Base-by-base conservation (phyloP, 2,888 invertebrate genomes). In the Drosophila leonis region DNA sequence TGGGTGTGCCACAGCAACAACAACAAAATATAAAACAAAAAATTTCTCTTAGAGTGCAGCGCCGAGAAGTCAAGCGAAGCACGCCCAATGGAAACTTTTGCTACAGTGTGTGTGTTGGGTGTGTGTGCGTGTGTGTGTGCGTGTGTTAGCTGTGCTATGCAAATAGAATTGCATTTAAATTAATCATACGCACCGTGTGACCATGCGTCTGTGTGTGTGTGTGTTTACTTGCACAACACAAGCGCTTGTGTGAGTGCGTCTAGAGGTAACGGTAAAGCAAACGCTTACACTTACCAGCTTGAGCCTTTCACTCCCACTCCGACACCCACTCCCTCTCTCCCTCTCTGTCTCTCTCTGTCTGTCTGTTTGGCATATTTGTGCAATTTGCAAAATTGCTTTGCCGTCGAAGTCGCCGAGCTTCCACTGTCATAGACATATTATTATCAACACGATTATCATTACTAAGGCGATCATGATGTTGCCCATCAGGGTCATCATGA, bases 111-210 rank as follows among this genome's bases (percentile, higher is more conserved):
- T 13, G 13, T 18, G 39, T 20, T 24, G 24, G 4, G 27, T 20
- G 13, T 39, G 13, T 27, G 48, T 9, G 49, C n/a, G 51, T 24
- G 35, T 20, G n/a, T 10, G 27, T n/a, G 42, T 24, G 46, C 35
- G 35, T 37, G 37, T 51, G 60, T 31, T n/a, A 51, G 51, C 65
- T 59, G 35, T 44, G 49, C 65, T 75, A 83, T 80, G 87, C 84
- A 83, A 85, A 89, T 87, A 80, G 67, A 82, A 75, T 74, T 87
- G 85, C 90, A 84, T 86, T 89, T 89, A 84, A 86, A 86, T 90
- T 90, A 86, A 86, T 86, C 86, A 86, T 90, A 86, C 90, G 85
- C 85, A 82, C 73, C 72, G 84, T 88, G 69, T 62, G 75, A 60
- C 42, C 18, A 20, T 31, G 41, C 18, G 46, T 57, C 35, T 64